phyloP scores from a whole-genome alignment of 2,797 vertebrate species.

The Onychomys torridus region DNA sequence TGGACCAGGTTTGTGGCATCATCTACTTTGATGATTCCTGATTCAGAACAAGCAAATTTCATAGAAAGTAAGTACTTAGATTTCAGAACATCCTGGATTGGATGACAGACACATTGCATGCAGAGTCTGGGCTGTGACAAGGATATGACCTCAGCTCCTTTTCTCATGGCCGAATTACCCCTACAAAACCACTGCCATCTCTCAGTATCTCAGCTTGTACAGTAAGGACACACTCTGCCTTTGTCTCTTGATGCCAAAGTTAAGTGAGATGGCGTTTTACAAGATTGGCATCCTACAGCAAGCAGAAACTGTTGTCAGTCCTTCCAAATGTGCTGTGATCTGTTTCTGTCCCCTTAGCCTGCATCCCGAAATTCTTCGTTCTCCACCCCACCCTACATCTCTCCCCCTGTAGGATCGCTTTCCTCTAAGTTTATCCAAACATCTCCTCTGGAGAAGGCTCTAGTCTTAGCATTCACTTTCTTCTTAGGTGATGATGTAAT shows the following conservation, averaged over 20 bases:
- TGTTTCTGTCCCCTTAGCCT: not conserved
- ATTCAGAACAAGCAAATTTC: not conserved
- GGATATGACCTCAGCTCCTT: not conserved
- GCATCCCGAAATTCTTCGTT: not conserved
- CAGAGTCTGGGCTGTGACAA: fast-evolving
- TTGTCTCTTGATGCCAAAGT: not conserved
- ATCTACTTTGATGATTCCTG: no score
- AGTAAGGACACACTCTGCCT: not conserved
- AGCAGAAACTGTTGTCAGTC: not conserved
- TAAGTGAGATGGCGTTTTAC: not conserved
- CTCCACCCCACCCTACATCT: not conserved
- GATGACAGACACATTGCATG: not conserved
- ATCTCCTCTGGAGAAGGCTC: no score
- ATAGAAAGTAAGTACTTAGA: not conserved
- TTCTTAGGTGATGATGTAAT: no score
- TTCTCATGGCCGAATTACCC: not conserved
- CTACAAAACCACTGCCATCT: not conserved
- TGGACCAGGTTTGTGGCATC: not conserved
- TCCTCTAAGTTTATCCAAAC: no score
- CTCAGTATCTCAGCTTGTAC: not conserved
- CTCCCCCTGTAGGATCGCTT: no score
- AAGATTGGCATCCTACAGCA: not conserved
- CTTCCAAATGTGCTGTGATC: not conserved
- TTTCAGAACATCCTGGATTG: not conserved
- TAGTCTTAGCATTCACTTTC: no score